phyloP scores from a whole-genome alignment of 2,888 invertebrate species.

The Lathronympha strigana region DNA sequence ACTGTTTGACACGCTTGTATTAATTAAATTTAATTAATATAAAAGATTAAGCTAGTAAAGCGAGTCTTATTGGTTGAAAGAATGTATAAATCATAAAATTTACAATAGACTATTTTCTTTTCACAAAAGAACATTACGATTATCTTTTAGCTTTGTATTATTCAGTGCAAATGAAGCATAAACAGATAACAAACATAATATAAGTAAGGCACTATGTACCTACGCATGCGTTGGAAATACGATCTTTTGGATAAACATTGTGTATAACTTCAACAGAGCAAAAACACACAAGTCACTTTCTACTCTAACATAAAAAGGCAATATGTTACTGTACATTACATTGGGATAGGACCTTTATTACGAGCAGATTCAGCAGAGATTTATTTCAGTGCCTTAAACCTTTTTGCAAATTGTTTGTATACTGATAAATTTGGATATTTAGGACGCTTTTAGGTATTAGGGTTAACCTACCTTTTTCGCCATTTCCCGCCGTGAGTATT shows the following conservation, averaged over 20 bases:
- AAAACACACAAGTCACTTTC: slow-evolving; percentile 18
- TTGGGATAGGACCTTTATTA: neutral
- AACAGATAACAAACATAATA: neutral
- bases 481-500: neutral
- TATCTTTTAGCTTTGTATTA: neutral
- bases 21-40: too few relatives aligned
- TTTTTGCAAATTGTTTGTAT: slow-evolving; percentile 28
- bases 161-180: neutral
- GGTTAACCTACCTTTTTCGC: neutral
- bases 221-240: neutral
- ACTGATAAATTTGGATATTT: slow-evolving; percentile 30
- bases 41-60: too few relatives aligned
- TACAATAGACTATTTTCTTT: too few relatives aligned
- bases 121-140: too few relatives aligned
- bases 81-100: too few relatives aligned
- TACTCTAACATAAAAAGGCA: neutral
- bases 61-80: too few relatives aligned
- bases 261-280: neutral
- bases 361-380: slow-evolving; percentile 23
- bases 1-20: too few relatives aligned
- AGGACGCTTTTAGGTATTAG: neutral
- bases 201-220: neutral
- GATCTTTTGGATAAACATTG: neutral
- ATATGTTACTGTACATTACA: neutral
- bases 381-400: slow-evolving; percentile 27